phyloP scores from a whole-genome alignment of 2,113 vertebrate genomes.

The Paratilapia polleni region DNA sequence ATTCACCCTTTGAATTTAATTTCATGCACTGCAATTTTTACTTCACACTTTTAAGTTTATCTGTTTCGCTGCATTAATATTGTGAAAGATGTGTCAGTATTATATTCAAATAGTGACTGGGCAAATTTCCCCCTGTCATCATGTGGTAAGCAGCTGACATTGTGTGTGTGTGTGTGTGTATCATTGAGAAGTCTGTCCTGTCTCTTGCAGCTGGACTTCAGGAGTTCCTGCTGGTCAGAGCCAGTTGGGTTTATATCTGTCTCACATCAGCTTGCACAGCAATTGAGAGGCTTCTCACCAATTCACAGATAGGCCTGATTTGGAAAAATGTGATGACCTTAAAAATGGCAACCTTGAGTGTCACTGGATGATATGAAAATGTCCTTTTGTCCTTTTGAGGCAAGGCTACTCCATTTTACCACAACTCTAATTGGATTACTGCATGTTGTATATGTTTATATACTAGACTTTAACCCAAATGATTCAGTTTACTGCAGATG shows the following conservation, averaged over 20 bases:
- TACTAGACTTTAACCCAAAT: not conserved
- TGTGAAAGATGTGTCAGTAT: not conserved
- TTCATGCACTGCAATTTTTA: not conserved
- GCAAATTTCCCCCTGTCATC: conserved; percentile 11
- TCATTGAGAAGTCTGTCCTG: conserved; percentile 20
- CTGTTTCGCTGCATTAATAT: not conserved
- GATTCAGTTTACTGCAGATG: not conserved
- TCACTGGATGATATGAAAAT: conserved; percentile 34
- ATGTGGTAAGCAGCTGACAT: conserved; percentile 35
- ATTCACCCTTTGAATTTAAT: not conserved
- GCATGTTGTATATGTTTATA: not conserved
- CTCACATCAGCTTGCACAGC: not conserved
- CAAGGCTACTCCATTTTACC: not conserved
- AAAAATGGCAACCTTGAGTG: not conserved
- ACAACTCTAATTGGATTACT: conserved; percentile 10
- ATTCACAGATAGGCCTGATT: not conserved
- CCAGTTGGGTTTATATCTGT: conserved; percentile 7
- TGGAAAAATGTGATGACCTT: conserved; percentile 19
- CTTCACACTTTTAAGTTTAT: not conserved
- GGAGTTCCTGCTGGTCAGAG: conserved; percentile 37
- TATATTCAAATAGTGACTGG: not conserved
- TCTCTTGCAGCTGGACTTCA: conserved; percentile 60
- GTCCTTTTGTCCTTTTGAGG: conserved; percentile 6
- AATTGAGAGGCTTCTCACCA: not conserved
- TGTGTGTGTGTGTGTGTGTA: not conserved